These are phyloP conservation scores for Phenganax marumi DNA, from an alignment of 92 coral and sea anemone species.

Conservation along the genomic window DNA sequence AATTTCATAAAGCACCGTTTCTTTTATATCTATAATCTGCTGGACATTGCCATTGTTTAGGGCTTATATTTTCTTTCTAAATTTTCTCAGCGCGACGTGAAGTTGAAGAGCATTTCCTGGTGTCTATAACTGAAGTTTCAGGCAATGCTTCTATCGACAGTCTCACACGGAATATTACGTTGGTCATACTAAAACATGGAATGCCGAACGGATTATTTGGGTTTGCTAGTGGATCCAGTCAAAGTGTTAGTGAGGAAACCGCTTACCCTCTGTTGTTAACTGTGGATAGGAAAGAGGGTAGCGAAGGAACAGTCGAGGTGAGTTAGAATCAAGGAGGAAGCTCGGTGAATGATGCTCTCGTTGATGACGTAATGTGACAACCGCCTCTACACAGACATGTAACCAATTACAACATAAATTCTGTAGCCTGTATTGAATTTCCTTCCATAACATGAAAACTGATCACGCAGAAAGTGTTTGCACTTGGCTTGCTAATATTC, in stretches of 20 bases:
- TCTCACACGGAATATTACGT: slow-evolving; percentile 72
- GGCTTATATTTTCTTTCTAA: background rate
- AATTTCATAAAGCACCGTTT: background rate
- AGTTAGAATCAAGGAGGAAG: background rate
- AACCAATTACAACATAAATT: no score
- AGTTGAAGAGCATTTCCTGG: slow-evolving; percentile 74
- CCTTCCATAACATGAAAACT: no score
- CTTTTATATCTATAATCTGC: background rate
- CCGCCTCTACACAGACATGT: no score
- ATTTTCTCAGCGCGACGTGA: slow-evolving; percentile 53
- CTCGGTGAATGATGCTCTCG: no score
- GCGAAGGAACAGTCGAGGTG: slow-evolving; percentile 81
- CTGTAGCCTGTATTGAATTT: no score
- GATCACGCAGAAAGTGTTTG: no score
- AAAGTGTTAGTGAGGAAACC: slow-evolving; percentile 65
- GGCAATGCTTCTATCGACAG: slow-evolving; percentile 81
- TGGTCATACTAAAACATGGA: slow-evolving; percentile 77
- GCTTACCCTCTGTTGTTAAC: slow-evolving; percentile 56
- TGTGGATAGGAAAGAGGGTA: slow-evolving; percentile 67
- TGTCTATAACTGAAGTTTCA: slow-evolving; percentile 63
- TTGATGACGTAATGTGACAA: no score
- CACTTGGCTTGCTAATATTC: no score
- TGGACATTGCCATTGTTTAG: background rate
- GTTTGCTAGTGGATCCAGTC: slow-evolving; percentile 61
- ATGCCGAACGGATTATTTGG: slow-evolving; percentile 87